Base-by-base conservation (phyloP, 2,888 invertebrate genomes). In the Leucozona laternaria region DNA sequence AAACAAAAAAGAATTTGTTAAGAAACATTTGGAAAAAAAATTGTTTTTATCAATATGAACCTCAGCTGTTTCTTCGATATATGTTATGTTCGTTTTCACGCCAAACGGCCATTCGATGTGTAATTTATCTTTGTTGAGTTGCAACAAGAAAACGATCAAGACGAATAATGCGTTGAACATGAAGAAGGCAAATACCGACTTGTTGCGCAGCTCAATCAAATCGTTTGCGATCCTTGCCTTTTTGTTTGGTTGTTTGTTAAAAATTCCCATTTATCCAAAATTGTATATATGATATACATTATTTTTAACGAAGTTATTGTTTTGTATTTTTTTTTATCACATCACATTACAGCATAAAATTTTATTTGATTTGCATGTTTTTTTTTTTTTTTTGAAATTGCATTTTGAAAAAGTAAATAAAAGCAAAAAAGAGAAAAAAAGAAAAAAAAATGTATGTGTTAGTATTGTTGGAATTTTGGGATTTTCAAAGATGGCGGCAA, bases 141-240 rank as follows among this genome's bases (percentile, higher is more conserved):
- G 99, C 93, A 99, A 96, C 93, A 99, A 96, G 94, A 99, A 98
- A 92, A 99, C 98, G 94, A 98, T 97, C 94, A 99, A 96, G 93
- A 99, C 98, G 96, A 99, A 99, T 93, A 99, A 96, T 93, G 98
- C 97, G 96, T 99, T 99, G 95, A 99, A 97, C 98, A 99, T 99
- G 94, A 99, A 97, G 96, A 99, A 98, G 93, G 97, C 97, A 94
- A 98, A 98, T 92, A 98, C 98, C 91, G 97, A 97, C 93, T 98
- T 98, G 95, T 99, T 99, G 92, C 99, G 95, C 92, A 99, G 96
- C 93, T 98, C 98, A 93, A 97, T 95, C 93, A 99, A 95, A 93
- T 98, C 98, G 91, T 94, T 94, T 91, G 97, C 97, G 92, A 97
- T 96, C 93, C 97, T 95, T 92, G 95, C 97, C 97, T 97, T 95